Evolutionary conservation across 2,797 vertebrate species (phyloP).

Genomic region (Sebastes flavidus): DNA sequence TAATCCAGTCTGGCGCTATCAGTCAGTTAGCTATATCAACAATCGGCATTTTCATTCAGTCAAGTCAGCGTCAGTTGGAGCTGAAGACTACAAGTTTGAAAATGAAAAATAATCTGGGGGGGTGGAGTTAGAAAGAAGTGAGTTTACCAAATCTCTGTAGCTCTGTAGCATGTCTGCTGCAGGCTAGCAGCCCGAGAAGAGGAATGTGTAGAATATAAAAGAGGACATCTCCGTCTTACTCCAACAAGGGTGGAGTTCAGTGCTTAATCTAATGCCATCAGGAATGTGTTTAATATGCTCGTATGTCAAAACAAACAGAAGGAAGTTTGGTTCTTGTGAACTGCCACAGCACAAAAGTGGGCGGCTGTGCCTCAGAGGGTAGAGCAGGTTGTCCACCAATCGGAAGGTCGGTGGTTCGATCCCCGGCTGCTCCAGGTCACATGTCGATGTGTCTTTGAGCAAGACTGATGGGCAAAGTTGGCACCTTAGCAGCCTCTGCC

Average conservation of each 20-base stretch:
- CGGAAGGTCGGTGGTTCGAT: rapidly evolving
- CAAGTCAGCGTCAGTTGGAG: neutral
- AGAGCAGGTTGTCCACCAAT: too few species aligned
- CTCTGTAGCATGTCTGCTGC: neutral
- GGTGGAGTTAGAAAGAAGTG: neutral
- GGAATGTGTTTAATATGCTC: neutral
- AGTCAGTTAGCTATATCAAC: neutral
- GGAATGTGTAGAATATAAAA: neutral
- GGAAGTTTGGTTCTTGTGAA: neutral
- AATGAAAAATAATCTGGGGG: too few species aligned
- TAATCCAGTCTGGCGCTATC: neutral
- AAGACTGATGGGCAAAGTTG: too few species aligned
- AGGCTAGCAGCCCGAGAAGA: neutral
- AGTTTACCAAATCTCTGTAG: neutral
- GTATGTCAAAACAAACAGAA: neutral
- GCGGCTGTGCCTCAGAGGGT: too few species aligned
- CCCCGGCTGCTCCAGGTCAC: too few species aligned
- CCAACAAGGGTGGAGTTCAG: neutral
- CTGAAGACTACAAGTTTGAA: neutral
- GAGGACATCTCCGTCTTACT: neutral
- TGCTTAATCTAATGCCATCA: neutral
- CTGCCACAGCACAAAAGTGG: neutral
- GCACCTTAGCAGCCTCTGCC: too few species aligned
- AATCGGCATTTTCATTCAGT: neutral
- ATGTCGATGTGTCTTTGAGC: too few species aligned